Conservation (phyloP, 1,140 invertebrate species). For the Babylonia areolata region DNA sequence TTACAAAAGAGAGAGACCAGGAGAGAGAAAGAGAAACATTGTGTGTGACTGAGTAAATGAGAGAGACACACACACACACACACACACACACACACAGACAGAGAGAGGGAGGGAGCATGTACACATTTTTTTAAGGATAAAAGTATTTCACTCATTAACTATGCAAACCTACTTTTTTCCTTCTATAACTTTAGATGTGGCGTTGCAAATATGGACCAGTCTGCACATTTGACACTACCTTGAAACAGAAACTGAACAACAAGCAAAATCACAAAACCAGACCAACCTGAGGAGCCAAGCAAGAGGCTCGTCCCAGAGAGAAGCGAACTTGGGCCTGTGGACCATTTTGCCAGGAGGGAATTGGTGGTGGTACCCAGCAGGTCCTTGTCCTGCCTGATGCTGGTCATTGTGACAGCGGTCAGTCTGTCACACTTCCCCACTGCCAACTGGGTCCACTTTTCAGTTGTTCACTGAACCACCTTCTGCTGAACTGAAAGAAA, state of each 20-base stretch:
- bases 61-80: too few species aligned
- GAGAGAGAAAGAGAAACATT: too few species aligned
- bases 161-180: not conserved
- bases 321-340: not conserved
- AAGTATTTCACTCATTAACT: not conserved
- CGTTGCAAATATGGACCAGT: too few species aligned
- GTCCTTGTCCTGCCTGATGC: constrained; percentile 21
- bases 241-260: not conserved
- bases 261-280: not conserved
- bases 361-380: constrained; percentile 4
- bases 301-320: not conserved
- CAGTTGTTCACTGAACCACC: not conserved
- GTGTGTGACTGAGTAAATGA: too few species aligned
- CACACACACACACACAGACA: too few species aligned
- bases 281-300: not conserved
- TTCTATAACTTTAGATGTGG: not conserved
- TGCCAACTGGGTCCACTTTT: not conserved
- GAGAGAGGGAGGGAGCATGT: too few species aligned
- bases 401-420: not conserved
- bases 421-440: not conserved
- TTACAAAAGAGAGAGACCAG: too few species aligned
- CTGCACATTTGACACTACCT: not conserved
- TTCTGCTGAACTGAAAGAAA: too few species aligned
- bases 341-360: constrained; percentile 40
- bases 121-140: not conserved